Base-by-base conservation (phyloP, 2,888 invertebrate species). In the Temnothorax ravouxi region DNA sequence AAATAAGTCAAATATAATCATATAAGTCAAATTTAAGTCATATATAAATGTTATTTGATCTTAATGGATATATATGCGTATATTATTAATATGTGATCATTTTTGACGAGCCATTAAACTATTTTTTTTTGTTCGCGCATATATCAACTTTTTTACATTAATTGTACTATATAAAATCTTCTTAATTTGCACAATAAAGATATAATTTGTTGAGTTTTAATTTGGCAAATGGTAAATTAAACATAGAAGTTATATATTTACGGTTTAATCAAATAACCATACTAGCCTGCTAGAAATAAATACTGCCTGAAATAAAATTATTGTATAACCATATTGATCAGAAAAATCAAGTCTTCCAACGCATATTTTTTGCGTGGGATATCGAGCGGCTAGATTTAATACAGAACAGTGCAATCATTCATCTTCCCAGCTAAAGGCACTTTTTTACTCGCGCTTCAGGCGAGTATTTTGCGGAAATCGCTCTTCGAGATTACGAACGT, bases 331-430 rank as follows among this genome's bases (percentile, higher is more conserved):
- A 21, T 18, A 25, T 71, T 21, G 25, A 61, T 72, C 5, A n/a
- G 34, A 47, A 47, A 38, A 72, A 72, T 80, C 6, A n/a, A n/a
- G 2, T 47, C 13, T 71, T 56, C 9, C 6, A 21, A 56, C 4
- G 47, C 18, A 79, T 71, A 59, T 76, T 89, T 84, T 89, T 88
- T 82, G 71, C 4, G 13, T 13, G 34, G 0, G 13, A 44, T 59
- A 79, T 71, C 6, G 13, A 80, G 59, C 34, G 38, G 21, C 15
- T 47, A 18, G 64, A 89, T 87, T 89, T 88, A 89, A 89, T 87
- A 69, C 83, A 81, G 84, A 80, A 88, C 84, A 88, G 84, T 86
- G 83, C 89, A 85, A 89, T 89, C 84, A 87, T 87, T 88, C 87
- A 85, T 89, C 82, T 89, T 84, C 83, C 84, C 62, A 62, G 83